Evolutionary conservation across 1,140 invertebrate genomes (phyloP), one percentile per base, ranked within the genome.

Genomic region (Cecropterus lyciades): DNA sequence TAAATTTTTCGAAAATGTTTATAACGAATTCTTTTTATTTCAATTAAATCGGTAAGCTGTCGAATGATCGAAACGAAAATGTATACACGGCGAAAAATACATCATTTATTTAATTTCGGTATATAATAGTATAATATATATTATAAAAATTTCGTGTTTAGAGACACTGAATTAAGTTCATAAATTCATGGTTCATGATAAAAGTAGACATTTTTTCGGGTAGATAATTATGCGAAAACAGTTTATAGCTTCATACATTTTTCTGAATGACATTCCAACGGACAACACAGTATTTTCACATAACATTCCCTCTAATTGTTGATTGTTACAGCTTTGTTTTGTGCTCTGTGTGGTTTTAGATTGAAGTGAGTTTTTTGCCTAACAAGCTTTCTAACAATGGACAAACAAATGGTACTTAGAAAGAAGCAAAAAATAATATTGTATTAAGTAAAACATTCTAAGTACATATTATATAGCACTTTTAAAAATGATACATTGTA

Each of bases 291-390:
- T 27, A 43, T n/a, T 52, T 66, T 40, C 33, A 57, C 46, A 49
- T 67, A 63, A 74, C 72, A 74, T 74, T 74, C 72, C 72, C 51
- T 17, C 42, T 60, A 37, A 20, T 57, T 59, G 14, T 45, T 60
- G 11, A 40, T 17, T 42, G 14, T 62, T 56, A 24, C 45, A 40
- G 67, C 67, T 69, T 69, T 60, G 45, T 66, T 67, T 59, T 74
- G 72, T 80, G 75, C 72, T 73, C 51, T 69, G 77, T 77, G 73
- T 82, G 79, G 52, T 77, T 75, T 74, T 80, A 73, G 52, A 73
- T 76, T 80, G 69, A 75, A 67, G 52, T 74, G 66, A 70, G 57
- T 77, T 65, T 80, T 70, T n/a, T n/a, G n/a, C n/a, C 60, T 82
- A 82, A 80, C 77, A 56, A 24, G 20, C 20, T 24, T 24, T 24